phyloP scores from a whole-genome alignment of 2,113 vertebrate species.

The Calyptomena viridis region DNA sequence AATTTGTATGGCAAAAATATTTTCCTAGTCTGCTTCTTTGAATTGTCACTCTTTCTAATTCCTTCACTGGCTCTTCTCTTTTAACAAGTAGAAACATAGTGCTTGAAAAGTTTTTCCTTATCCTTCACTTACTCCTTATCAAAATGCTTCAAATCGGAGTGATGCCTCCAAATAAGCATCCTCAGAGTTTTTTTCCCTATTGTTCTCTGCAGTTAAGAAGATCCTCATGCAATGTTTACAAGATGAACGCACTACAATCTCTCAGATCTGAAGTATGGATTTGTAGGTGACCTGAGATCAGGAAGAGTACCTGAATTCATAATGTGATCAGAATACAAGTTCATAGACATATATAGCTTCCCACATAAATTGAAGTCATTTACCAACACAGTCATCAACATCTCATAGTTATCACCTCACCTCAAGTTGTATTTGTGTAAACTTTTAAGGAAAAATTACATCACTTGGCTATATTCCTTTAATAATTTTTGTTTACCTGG shows the following conservation, averaged over 20 bases:
- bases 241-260: background rate
- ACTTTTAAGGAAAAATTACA: background rate
- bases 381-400: background rate
- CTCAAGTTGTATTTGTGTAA: background rate
- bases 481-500: background rate
- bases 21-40: slow-evolving; percentile 24
- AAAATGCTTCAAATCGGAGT: background rate
- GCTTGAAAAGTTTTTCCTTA: background rate
- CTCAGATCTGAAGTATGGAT: background rate
- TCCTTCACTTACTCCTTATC: background rate
- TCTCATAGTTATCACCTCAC: background rate
- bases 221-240: background rate
- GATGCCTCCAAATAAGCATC: background rate
- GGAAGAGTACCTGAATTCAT: background rate
- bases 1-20: slow-evolving; percentile 28
- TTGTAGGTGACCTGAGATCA: background rate
- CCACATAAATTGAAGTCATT: background rate
- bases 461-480: background rate
- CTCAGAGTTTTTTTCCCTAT: background rate
- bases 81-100: background rate
- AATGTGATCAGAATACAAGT: background rate
- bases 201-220: background rate
- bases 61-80: background rate
- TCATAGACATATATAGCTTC: background rate
- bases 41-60: slow-evolving; percentile 5